A percentile compares a stretch with the other conserved stretches of the same genome.
Evolutionary conservation across 2,888 invertebrate genomes (phyloP).

Genomic region (Agrochola macilenta): DNA sequence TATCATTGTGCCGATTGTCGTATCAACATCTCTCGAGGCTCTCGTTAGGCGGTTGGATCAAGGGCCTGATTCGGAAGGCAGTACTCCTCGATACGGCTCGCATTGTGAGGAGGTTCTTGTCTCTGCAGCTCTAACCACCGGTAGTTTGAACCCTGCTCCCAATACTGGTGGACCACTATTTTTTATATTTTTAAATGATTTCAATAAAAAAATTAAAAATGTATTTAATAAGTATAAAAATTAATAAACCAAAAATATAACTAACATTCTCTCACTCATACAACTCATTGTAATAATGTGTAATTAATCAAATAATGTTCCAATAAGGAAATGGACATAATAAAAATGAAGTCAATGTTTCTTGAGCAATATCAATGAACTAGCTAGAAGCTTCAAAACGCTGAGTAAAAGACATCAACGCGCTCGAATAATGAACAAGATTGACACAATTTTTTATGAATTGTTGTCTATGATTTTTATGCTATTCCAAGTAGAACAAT

Average conservation of each 20-base stretch:
- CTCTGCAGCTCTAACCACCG: too few species aligned
- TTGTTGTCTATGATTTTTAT: background rate
- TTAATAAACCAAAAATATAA: background rate
- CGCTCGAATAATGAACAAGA: slow-evolving; percentile 10
- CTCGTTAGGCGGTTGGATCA: too few species aligned
- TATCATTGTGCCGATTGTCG: too few species aligned
- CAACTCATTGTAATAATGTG: background rate
- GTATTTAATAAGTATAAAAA: too few species aligned
- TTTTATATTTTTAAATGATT: too few species aligned
- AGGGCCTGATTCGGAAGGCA: too few species aligned
- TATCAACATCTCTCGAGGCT: too few species aligned
- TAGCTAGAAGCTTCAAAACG: slow-evolving; percentile 8
- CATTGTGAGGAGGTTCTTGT: too few species aligned
- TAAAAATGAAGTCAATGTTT: background rate
- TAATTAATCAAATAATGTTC: background rate
- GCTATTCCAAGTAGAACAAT: background rate
- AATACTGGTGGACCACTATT: too few species aligned
- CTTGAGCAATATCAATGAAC: background rate
- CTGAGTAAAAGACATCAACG: slow-evolving; percentile 79
- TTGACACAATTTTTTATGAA: background rate
- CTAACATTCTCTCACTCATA: background rate
- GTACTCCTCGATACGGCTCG: too few species aligned
- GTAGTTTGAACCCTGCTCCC: too few species aligned
- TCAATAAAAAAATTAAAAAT: too few species aligned
- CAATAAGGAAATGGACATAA: background rate